These are phyloP conservation scores for Psilopogon haemacephalus DNA, from an alignment of 2,113 vertebrate genomes.

Conservation along the genomic window DNA sequence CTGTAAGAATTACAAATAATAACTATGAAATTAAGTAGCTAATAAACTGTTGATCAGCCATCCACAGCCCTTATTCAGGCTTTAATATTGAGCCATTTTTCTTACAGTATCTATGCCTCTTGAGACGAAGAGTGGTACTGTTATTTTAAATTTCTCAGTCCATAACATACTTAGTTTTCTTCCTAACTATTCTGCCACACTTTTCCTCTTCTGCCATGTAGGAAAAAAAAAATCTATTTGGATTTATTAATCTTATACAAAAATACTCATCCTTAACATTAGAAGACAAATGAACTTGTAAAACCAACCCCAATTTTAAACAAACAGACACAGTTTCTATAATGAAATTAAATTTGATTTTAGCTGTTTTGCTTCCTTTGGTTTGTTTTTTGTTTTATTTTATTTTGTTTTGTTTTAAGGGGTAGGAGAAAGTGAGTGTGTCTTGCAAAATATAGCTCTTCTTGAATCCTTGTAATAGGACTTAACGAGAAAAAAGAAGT, in stretches of 20 bases:
- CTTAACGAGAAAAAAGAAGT: background rate
- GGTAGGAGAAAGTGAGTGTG: accelerated
- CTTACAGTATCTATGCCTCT: conserved; percentile 13
- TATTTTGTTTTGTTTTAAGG: too few species aligned
- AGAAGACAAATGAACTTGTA: background rate
- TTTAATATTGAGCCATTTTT: conserved; percentile 4
- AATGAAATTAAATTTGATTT: background rate
- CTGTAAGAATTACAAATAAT: conserved; percentile 44
- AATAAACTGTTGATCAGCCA: conserved; percentile 68
- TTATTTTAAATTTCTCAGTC: conserved; percentile 29
- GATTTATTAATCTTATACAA: background rate
- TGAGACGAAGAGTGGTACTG: background rate
- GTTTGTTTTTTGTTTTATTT: too few species aligned
- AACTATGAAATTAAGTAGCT: conserved; percentile 47
- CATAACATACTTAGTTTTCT: conserved; percentile 1
- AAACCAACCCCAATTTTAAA: background rate
- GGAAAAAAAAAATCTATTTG: background rate
- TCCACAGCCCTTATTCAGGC: conserved; percentile 42
- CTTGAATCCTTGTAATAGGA: background rate
- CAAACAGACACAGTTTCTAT: background rate
- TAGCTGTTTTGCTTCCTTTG: background rate
- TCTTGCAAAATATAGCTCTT: background rate
- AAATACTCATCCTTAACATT: background rate
- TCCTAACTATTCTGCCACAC: background rate
- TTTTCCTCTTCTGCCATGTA: background rate